Evolutionary conservation across 2,888 invertebrate species (phyloP), one percentile per base, ranked within the genome.

Genomic region (Drosophila paranaensis): DNA sequence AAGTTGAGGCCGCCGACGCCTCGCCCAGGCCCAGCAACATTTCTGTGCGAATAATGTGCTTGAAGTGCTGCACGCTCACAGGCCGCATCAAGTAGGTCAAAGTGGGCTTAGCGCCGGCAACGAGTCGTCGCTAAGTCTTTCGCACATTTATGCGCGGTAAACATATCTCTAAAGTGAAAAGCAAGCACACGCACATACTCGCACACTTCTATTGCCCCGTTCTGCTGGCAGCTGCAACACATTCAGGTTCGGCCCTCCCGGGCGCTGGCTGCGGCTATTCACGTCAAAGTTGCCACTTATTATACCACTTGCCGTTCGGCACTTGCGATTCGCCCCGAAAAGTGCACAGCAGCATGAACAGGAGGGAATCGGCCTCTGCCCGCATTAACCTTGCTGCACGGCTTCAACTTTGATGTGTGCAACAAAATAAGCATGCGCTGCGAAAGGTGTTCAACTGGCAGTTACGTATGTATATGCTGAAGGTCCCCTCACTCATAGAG

Each of bases 151-250:
- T 62, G 65, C 72, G 83, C 73, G 83, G 81, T 76, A 81, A 88
- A 86, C 79, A 80, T 80, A 80, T 88, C 75, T 71, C 63, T 71
- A 63, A 75, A 88, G 88, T 88, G 88, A 60, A 88, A 88, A 85
- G 71, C 79, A 76, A 83, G 81, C 80, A 68, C 67, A 65, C 63
- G 68, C 77, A 57, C 68, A 68, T 46, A 37, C 63, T 27, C 39
- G 54, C 50, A 62, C 51, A 75, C 65, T 50, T 62, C 27, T 54
- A 74, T 58, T 57, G 54, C 51, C 54, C 46, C 48, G 67, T 46
- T 71, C 48, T 56, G 57, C 60, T 50, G 58, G 63, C 39, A n/a
- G 51, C 65, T 51, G 60, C 68, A 48, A 40, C n/a, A 39, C n/a
- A 53, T 48, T 37, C 55, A 30, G 45, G 40, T 16, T 33, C 16